Evolutionary conservation across 2,888 invertebrate genomes (phyloP).

Genomic region (Gibbula magus): DNA sequence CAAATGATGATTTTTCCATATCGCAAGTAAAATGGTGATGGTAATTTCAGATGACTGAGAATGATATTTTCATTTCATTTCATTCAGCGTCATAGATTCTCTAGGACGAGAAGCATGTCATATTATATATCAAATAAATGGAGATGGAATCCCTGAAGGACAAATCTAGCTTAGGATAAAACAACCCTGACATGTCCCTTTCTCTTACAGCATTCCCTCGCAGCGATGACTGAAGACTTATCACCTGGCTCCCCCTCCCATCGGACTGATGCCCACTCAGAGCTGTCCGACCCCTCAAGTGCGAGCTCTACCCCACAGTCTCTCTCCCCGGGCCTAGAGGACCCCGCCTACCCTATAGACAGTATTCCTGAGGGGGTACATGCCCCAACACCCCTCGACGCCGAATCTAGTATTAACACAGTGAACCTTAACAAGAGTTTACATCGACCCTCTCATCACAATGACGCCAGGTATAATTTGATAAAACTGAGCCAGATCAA

Average conservation of each 20-base stretch:
- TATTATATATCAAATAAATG: no score
- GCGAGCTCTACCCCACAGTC: slow-evolving; percentile 31
- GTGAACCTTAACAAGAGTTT: slow-evolving; percentile 8
- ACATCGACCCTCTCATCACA: slow-evolving; percentile 6
- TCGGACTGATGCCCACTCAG: not conserved
- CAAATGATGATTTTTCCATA: no score
- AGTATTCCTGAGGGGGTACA: slow-evolving; percentile 19
- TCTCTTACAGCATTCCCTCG: slow-evolving; percentile 5
- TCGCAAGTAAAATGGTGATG: no score
- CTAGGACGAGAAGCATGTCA: no score
- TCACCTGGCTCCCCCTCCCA: not conserved
- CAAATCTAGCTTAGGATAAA: no score
- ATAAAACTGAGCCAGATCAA: slow-evolving; percentile 63
- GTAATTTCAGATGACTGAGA: no score
- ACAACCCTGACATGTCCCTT: not conserved
- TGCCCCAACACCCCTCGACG: not conserved
- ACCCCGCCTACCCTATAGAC: slow-evolving; percentile 14
- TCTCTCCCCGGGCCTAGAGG: slow-evolving; percentile 26
- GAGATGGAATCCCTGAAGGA: no score
- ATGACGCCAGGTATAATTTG: slow-evolving; percentile 35
- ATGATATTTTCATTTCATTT: no score
- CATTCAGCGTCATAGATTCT: no score
- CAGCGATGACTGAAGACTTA: not conserved
- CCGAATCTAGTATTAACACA: slow-evolving; percentile 10
- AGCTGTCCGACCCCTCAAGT: not conserved